Evolutionary conservation across 2,888 invertebrate genomes (phyloP), one percentile per base, ranked within the genome.

Genomic region (Lithophane ornitopus): DNA sequence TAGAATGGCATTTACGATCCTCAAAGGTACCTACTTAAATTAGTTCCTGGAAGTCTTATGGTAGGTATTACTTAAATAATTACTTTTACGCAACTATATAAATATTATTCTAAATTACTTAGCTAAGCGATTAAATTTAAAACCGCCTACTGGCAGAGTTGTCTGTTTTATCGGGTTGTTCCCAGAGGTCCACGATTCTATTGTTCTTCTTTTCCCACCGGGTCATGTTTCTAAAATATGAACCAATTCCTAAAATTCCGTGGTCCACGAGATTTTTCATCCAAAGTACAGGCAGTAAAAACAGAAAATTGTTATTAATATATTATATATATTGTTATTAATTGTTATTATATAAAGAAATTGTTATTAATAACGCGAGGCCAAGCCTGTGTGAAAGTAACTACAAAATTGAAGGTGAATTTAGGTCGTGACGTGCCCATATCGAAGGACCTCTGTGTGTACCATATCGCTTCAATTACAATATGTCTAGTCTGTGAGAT

Each of bases 401-500:
- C n/a, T n/a, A n/a, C n/a, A n/a, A n/a, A n/a, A n/a, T n/a, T n/a
- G n/a, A n/a, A n/a, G n/a, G n/a, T n/a, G n/a, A n/a, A n/a, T n/a
- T n/a, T n/a, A n/a, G n/a, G n/a, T n/a, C n/a, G 82, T 77, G 74
- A 86, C 75, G 72, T 75, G 63, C 68, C 74, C 74, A 34, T 80
- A 79, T 79, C 59, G 77, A 69, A 68, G 80, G 76, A 80, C 78
- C 78, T 88, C 78, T 82, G 46, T 85, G 86, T 86, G 85, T 89
- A 88, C 82, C 84, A 85, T 87, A 86, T 69, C 70, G 52, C 68
- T 70, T 62, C 59, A 66, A 78, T 75, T 66, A 76, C 80, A 79
- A 70, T 83, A 78, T 76, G 87, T 92, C 91, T 91, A 92, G 92
- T 92, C 92, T 89, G 86, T 82, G 89, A 85, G 84, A 74, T 87